Base-by-base conservation (phyloP, 2,797 vertebrate genomes). In the Falco novaeseelandiae region DNA sequence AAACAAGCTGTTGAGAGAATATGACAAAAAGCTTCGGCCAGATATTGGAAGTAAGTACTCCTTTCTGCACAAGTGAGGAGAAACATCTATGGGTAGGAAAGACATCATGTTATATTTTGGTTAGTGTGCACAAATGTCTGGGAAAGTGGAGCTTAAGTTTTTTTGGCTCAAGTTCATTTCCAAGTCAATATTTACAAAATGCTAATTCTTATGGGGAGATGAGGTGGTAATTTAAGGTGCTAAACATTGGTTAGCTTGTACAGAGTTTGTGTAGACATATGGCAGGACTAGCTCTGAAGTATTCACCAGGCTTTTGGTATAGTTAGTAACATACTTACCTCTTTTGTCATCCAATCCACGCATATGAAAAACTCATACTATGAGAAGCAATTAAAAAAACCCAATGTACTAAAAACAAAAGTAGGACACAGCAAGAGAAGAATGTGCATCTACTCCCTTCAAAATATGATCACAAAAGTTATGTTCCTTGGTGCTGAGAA, bases 1-100 rank as follows among this genome's bases (percentile, higher is more conserved):
- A 81, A 99, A 99, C 97, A 99, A 99, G 94, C 95, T 99, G 83
- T 97, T 99, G 91, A 99, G 99, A 97, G 99, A 99, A 82, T 99
- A 99, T 59, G 99, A 99, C 88, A 99, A 98, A 97, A 99, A 99
- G 70, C 98, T 99, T 90, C 98, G 99, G 8, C 99, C 99, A 19
- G 99, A 99, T 93, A 99, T 99, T 85, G 99, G 99, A 98, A 98
- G 99, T 99, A 97, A 99, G 98, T 98, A 76, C 18, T 71, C 18
- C n/a, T 66, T 96, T 94, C 46, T 72, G 34, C 51, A 18, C 54
- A 42, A 34, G 22, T 44, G 30, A 65, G 13, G 36, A 72, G 62
- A 55, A 63, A 16, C 79, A 57, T n/a, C 36, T 32, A 27, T 3
- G 5, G 26, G 40, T 51, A 76, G 46, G 87, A 61, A 74, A 78